These are phyloP conservation scores for Catharus ustulatus DNA, from an alignment of 2,797 vertebrate genomes.

Conservation along the genomic window DNA sequence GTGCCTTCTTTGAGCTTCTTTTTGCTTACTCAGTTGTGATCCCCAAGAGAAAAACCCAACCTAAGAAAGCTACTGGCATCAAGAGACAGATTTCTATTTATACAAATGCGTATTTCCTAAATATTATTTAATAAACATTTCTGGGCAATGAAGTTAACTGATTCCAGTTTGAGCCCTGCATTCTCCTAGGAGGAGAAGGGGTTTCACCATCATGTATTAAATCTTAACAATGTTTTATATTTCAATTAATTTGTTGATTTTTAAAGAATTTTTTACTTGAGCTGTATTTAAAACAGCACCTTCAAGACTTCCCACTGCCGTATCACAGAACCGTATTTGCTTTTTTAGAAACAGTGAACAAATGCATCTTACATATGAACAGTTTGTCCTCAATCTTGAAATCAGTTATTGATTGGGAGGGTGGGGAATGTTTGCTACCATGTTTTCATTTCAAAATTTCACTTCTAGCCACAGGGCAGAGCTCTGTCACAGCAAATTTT, in stretches of 20 bases:
- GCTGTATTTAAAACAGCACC: neutral
- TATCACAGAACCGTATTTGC: neutral
- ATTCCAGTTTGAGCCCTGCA: neutral
- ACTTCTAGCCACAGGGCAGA: neutral
- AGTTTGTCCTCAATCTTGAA: neutral
- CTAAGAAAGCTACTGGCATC: neutral
- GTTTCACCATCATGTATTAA: neutral
- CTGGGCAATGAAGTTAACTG: neutral
- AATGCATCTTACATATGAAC: neutral
- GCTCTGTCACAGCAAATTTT: neutral
- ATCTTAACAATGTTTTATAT: neutral
- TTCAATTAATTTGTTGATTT: neutral
- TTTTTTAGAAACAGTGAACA: neutral
- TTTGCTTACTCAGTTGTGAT: neutral
- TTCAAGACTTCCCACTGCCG: neutral
- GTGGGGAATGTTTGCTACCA: rapidly evolving
- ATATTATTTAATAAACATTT: neutral
- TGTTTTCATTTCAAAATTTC: neutral
- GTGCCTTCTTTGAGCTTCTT: neutral
- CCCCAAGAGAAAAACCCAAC: neutral
- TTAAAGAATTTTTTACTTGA: neutral
- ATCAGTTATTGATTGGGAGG: rapidly evolving
- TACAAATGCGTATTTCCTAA: neutral
- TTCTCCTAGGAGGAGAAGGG: neutral
- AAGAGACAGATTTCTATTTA: neutral